Evolutionary conservation across 2,113 vertebrate genomes (phyloP), one percentile per base, ranked within the genome.

Genomic region (Ammospiza caudacuta): DNA sequence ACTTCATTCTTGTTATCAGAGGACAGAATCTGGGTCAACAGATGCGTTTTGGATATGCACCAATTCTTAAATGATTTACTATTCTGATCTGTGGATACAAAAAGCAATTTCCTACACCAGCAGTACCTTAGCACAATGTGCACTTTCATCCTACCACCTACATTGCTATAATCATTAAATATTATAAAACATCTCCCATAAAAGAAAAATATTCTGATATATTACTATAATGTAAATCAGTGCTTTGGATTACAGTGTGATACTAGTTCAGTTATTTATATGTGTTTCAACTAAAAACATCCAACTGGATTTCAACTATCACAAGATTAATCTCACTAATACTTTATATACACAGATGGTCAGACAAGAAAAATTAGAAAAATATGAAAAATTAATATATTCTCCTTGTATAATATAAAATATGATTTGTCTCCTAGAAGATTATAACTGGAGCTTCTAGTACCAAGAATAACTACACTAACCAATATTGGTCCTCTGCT

Each of bases 331-430:
- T 99, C 98, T 98, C 98, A 98, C 98, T 98, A 98, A 98, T 98
- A 97, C 96, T 98, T 98, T 98, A 98, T 98, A 98, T 97, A 97
- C 98, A 98, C 98, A 99, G 98, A 99, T 99, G 98, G 98, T 98
- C 98, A 98, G 98, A 98, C 98, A 98, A 98, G 97, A 98, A 98
- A 98, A 99, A 99, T 99, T 98, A 98, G 98, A 98, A 98, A 98
- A 98, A 98, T 98, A 98, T 98, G 98, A 98, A 98, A 98, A 98
- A 98, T 98, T 98, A 99, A 99, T 99, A 98, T 98, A 98, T 98
- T 98, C 97, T 97, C 98, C 98, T 98, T 97, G 98, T 96, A 94
- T 98, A 98, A 98, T 98, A 98, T 98, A 97, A 98, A 98, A 98
- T 98, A 97, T 97, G 97, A 98, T 98, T 98, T 98, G 98, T 98